These are phyloP conservation scores for Petromus typicus DNA, from an alignment of 2,113 vertebrate species.

Conservation along the genomic window DNA sequence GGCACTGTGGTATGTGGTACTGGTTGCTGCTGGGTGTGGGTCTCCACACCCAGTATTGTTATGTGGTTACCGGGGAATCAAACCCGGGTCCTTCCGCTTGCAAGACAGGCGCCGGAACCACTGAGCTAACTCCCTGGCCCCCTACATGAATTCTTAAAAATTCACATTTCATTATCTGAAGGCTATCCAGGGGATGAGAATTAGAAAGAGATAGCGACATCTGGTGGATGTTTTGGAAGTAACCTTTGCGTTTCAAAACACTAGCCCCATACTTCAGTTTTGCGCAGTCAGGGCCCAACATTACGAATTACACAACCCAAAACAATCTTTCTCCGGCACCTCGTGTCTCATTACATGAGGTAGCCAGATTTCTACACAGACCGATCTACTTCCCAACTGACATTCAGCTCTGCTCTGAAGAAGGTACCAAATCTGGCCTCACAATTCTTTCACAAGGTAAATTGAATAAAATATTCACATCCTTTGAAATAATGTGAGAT, in stretches of 20 bases:
- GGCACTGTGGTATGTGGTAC: too few relatives aligned
- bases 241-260: neutral
- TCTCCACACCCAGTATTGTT: too few relatives aligned
- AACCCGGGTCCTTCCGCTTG: too few relatives aligned
- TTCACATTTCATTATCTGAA: constrained; percentile 52
- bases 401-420: neutral
- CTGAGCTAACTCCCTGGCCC: too few relatives aligned
- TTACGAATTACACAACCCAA: neutral
- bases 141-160: constrained; percentile 46
- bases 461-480: constrained; percentile 32
- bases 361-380: neutral
- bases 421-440: constrained; percentile 18
- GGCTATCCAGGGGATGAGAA: neutral
- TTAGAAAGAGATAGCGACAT: constrained; percentile 77
- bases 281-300: neutral
- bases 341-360: neutral
- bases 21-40: too few relatives aligned
- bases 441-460: constrained; percentile 29
- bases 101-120: too few relatives aligned
- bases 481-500: neutral
- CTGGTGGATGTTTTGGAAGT: constrained; percentile 81
- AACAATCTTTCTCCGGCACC: neutral
- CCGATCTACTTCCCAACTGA: neutral
- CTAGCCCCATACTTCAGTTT: neutral
- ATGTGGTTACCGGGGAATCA: too few relatives aligned